Evolutionary conservation across 2,888 invertebrate species (phyloP).

Genomic region (Trachelus iudaicus): DNA sequence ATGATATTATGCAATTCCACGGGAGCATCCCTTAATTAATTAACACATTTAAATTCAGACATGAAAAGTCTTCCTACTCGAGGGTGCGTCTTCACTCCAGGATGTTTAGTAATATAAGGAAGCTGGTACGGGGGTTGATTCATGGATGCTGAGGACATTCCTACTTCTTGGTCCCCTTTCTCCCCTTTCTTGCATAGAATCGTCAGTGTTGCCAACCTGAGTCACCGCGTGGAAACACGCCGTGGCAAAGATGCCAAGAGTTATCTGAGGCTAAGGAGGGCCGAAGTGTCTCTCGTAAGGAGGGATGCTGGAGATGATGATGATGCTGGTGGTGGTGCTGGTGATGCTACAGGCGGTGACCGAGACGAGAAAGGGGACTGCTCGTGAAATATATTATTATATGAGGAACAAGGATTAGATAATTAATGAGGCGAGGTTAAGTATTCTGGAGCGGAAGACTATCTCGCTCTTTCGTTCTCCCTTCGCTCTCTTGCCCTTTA

Average conservation of each 20-base stretch:
- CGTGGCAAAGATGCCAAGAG: background rate
- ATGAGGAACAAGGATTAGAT: slow-evolving; percentile 34
- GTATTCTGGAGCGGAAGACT: slow-evolving; percentile 13
- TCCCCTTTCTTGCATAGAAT: slow-evolving; percentile 9
- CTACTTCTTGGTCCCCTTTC: slow-evolving; percentile 1
- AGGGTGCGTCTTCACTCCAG: background rate
- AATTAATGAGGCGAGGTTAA: slow-evolving; percentile 39
- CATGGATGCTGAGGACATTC: background rate
- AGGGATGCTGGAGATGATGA: background rate
- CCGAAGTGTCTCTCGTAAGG: slow-evolving; percentile 15
- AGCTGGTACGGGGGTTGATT: too few species aligned
- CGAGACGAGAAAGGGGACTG: background rate
- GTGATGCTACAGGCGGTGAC: background rate
- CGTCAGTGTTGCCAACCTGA: background rate
- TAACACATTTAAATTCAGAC: slow-evolving; percentile 23
- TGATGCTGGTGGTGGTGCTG: background rate
- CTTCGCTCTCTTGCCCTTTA: too few species aligned
- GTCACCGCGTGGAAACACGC: background rate
- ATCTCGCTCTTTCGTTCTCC: too few species aligned
- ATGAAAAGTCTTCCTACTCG: background rate
- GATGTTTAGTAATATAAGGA: background rate
- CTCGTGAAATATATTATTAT: slow-evolving; percentile 21
- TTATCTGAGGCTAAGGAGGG: slow-evolving; percentile 20
- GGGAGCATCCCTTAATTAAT: slow-evolving; percentile 42
- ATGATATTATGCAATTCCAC: slow-evolving; percentile 24